Base-by-base conservation (phyloP, 2,888 invertebrate genomes). In the Gastrophysa polygoni region DNA sequence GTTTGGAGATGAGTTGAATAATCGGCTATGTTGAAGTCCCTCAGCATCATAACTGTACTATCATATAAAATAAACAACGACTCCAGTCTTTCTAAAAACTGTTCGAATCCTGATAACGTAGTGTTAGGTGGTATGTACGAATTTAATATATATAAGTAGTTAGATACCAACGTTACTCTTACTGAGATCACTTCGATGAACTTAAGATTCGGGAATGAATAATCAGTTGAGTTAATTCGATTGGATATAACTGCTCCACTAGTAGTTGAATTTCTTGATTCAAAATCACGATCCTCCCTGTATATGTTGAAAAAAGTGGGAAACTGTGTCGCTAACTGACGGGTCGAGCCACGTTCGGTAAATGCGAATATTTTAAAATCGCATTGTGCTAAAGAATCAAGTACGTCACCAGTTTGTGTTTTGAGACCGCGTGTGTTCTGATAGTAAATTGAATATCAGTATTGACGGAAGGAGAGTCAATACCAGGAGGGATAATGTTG, bases 321-420 rank as follows among this genome's bases (percentile, higher is more conserved):
- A 38, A 52, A 52, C 52, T 1, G 52, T 6, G 20, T 52, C 29
- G 20, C 20, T 43, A 3, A 54, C 16, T 28, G 54, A 54, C 14
- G 16, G 20, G 20, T 54, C 54, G 7, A 54, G 24, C 54, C 44
- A 54, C 10, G 54, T 55, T 55, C 46, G 2, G 55, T 44, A n/a
- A 46, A 46, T 14, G 28, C 28, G 44, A 55, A 44, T 24, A 55
- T 55, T 14, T 32, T 20, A 10, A 10, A 44, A 14, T 24, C 14
- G 16, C 55, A 24, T 14, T 55, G 55, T 16, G 44, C 44, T n/a
- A 55, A 24, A 7, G 24, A 24, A 24, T 24, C 7, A 24, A 24
- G 7, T 5, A 5, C 24, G 7, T 24, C 24, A 24, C 4, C 24
- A 24, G 24, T 24, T 24, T 24, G 3, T 24, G 24, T 24, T 24